Evolutionary conservation across 2,888 invertebrate species (phyloP), one percentile per base, ranked within the genome.

Genomic region (Aphrophora alni): DNA sequence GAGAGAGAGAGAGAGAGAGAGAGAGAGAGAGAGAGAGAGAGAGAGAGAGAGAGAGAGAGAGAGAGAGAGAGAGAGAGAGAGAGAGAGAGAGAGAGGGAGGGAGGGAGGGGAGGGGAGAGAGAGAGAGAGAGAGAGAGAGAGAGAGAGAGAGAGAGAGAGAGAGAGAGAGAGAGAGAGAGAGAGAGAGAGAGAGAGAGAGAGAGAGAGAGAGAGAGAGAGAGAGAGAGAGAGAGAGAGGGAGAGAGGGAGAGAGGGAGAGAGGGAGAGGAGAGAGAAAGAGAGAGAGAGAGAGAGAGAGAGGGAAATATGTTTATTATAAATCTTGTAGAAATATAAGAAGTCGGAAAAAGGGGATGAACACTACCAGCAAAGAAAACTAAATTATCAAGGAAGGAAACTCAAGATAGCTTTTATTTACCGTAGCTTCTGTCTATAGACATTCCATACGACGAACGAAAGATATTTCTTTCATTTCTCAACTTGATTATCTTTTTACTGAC

Each of bases 11-110:
- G n/a, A 7, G 73, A 21, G 73, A 69, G 51, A 38, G 73, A 17
- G 70, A 33, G 72, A 77, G 80, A 82, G 73, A 82, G 77, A 73
- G 80, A 82, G 75, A 77, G 74, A 74, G 5, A 8, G 17, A 69
- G 24, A 69, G 26, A 68, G 25, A 68, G 68, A 7, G 14, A 7
- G 12, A 68, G 72, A 72, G 79, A 44, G n/a, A n/a, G 59, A 75
- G 33, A 75, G 28, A 38, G 78, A 70, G 76, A 81, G 84, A 83
- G 83, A 84, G 83, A 83, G 83, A 83, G 83, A 83, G 81, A 78
- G 76, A 78, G 82, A 84, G 73, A 28, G 74, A 28, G 26, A 72
- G 59, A 33, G 71, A 51, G 38, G 77, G 26, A 72, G 75, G 75
- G 38, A 77, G 12, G 71, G 71, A 69, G 70, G 69, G 81, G 71